phyloP scores from a whole-genome alignment of 64 coral and sea anemone genomes.

The Montipora cactus region DNA sequence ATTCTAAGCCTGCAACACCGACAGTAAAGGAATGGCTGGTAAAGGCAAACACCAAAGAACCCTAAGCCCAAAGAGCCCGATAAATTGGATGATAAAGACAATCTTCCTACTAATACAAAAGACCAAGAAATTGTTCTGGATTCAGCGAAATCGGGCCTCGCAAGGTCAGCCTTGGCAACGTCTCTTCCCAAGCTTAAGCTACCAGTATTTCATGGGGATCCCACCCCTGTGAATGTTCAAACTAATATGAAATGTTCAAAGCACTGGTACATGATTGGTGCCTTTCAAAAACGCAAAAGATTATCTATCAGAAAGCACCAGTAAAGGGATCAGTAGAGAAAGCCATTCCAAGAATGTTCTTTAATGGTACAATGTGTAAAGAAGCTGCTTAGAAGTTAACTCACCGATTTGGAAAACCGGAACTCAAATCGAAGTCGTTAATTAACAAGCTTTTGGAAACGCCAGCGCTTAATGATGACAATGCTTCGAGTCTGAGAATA shows the following conservation, averaged over 20 bases:
- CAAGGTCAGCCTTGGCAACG: background rate
- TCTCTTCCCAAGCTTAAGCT: background rate
- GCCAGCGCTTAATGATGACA: no score
- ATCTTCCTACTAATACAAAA: background rate
- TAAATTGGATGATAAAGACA: background rate
- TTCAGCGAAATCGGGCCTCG: background rate
- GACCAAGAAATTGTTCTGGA: background rate
- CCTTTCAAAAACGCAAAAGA: background rate
- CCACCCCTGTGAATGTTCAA: background rate
- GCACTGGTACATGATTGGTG: constrained; percentile 4
- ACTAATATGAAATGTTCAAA: constrained; percentile 41
- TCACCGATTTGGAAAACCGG: no score
- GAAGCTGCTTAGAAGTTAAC: no score
- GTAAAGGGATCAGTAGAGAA: no score
- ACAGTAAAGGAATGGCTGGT: background rate
- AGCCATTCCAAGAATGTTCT: no score
- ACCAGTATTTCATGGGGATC: background rate
- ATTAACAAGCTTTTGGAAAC: no score
- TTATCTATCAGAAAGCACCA: no score
- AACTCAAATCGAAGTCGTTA: no score
- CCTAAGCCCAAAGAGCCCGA: background rate
- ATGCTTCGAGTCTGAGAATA: no score
- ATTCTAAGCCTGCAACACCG: background rate
- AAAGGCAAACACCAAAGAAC: background rate
- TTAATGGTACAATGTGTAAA: no score